Evolutionary conservation across 2,113 vertebrate species (phyloP).

Genomic region (Oostethus manadensis): DNA sequence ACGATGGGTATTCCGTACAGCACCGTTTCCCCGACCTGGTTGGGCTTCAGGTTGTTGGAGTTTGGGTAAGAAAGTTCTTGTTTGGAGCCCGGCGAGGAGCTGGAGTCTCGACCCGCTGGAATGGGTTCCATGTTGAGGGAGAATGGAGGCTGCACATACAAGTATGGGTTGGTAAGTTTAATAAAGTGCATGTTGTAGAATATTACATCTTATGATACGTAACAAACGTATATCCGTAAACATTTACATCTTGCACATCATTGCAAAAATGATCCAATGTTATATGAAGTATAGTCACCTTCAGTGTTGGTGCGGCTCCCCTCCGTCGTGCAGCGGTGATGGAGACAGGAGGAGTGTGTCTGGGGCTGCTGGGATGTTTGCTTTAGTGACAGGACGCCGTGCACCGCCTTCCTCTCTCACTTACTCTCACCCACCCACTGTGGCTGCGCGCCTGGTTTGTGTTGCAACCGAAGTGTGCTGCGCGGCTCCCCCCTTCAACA

Average conservation of each 20-base stretch:
- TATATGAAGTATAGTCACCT: constrained; percentile 37
- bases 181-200: background rate
- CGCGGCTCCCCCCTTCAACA: background rate
- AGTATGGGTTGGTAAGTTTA: background rate
- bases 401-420: constrained; percentile 39
- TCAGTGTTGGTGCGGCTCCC: constrained; percentile 29
- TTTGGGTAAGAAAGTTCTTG: constrained; percentile 84
- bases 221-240: too few relatives aligned
- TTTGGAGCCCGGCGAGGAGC: constrained; percentile 86
- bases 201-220: background rate
- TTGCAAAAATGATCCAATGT: too few relatives aligned
- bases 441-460: constrained; percentile 41
- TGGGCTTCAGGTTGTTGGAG: constrained; percentile 83
- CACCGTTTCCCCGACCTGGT: constrained; percentile 92
- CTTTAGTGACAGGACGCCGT: constrained; percentile 41
- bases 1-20: constrained; percentile 95
- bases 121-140: constrained; percentile 87
- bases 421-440: constrained; percentile 39
- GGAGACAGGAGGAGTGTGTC: constrained; percentile 7
- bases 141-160: constrained; percentile 53
- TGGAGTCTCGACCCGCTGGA: constrained; percentile 84
- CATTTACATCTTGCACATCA: too few relatives aligned
- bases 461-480: constrained; percentile 43
- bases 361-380: constrained; percentile 35
- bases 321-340: constrained; percentile 25